A percentile compares a stretch with the other conserved stretches of the same genome.
Conservation (phyloP, 1,140 invertebrate species). For the Whitmania pigra region DNA sequence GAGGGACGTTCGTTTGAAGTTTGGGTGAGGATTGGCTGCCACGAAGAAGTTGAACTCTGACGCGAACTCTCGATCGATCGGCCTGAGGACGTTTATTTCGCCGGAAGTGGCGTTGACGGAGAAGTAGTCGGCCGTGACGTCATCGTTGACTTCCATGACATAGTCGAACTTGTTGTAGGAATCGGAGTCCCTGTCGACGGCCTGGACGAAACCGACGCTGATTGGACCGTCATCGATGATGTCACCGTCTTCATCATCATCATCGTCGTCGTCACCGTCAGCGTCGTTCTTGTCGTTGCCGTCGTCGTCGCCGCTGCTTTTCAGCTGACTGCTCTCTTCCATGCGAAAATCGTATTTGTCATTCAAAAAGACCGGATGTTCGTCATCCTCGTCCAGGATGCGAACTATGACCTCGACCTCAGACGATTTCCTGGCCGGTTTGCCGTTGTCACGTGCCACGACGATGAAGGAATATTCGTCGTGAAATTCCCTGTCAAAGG, state of each 20-base stretch:
- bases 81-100: conserved; percentile 10
- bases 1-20: conserved; percentile 46
- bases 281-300: not conserved
- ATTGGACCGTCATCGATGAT: not conserved
- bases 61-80: conserved; percentile 16
- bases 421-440: conserved; percentile 2
- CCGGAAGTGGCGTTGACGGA: conserved; percentile 16
- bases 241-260: not conserved
- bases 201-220: conserved; percentile 7
- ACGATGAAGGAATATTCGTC: conserved; percentile 19
- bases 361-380: conserved; percentile 19
- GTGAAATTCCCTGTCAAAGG: conserved; percentile 22
- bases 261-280: not conserved
- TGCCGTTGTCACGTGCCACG: conserved; percentile 15
- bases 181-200: conserved; percentile 15
- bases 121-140: conserved; percentile 15
- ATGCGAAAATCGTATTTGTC: conserved; percentile 21
- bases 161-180: conserved; percentile 17
- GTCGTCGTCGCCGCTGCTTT: not conserved
- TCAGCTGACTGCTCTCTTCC: conserved; percentile 6
- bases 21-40: not conserved
- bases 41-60: conserved; percentile 13
- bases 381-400: conserved; percentile 22
- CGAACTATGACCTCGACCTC: conserved; percentile 6
- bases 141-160: conserved; percentile 12